Percentiles rank a stretch among this genome's conserved stretches.
Evolutionary conservation across 2,797 vertebrate species (phyloP).

Genomic region (Poecilia velifera): DNA sequence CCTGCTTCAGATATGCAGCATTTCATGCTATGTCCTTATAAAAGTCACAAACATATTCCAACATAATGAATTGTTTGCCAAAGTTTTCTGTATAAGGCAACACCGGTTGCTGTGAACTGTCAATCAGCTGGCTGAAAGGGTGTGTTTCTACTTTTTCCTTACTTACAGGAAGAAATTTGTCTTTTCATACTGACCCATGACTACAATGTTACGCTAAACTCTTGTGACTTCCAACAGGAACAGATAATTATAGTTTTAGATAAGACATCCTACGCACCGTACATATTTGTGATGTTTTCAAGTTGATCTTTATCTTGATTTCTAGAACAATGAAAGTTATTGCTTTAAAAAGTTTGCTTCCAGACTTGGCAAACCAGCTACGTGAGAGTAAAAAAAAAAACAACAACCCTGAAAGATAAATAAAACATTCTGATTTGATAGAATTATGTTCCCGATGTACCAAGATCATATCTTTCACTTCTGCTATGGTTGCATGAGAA

Average conservation of each 20-base stretch:
- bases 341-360: conserved; percentile 7
- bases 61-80: not conserved
- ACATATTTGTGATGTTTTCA: conserved; percentile 8
- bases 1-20: not conserved
- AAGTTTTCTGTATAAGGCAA: not conserved
- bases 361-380: conserved; percentile 24
- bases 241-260: not conserved
- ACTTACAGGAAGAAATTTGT: not conserved
- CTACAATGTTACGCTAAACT: not conserved
- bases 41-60: not conserved
- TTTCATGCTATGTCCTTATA: not conserved
- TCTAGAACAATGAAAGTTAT: not conserved
- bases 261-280: not conserved
- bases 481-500: not conserved
- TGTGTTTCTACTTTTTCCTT: not conserved
- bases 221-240: not conserved
- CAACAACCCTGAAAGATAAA: conserved; percentile 13
- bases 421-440: not conserved
- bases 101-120: not conserved
- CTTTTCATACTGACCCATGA: not conserved
- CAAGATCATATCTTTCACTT: conserved; percentile 11
- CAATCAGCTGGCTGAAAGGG: not conserved
- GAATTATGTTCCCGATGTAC: conserved; percentile 1
- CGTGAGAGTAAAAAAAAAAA: conserved; percentile 10
- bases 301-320: conserved; percentile 12